Evolutionary conservation across 2,797 vertebrate species (phyloP).

Genomic region (Sebastes vulpes): DNA sequence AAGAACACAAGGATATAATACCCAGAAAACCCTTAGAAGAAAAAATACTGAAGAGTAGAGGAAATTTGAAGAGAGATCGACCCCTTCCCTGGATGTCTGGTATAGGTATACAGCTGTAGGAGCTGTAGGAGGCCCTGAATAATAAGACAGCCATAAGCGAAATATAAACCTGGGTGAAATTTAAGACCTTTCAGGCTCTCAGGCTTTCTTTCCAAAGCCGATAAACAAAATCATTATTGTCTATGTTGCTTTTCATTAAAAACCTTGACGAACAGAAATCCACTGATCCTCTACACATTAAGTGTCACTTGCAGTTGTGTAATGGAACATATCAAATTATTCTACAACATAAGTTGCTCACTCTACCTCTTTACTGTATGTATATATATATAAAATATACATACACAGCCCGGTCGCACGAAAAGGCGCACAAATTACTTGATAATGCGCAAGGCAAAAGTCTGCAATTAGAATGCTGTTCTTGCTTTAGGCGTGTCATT

Average conservation of each 20-base stretch:
- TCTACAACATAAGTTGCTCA: background rate
- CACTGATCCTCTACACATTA: background rate
- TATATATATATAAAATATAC: no score
- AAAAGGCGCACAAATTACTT: no score
- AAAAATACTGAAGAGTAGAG: background rate
- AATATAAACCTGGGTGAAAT: slow-evolving; percentile 25
- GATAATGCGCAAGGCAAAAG: no score
- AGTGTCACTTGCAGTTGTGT: background rate
- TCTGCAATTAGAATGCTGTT: no score
- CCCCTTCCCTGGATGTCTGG: background rate
- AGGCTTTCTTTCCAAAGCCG: background rate
- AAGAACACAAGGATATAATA: background rate
- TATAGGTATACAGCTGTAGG: background rate
- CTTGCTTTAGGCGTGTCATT: no score
- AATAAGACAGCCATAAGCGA: slow-evolving; percentile 9
- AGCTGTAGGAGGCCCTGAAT: background rate
- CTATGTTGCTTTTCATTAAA: background rate
- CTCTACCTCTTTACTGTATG: background rate
- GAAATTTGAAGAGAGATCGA: background rate
- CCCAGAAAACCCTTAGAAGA: background rate
- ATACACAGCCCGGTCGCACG: no score
- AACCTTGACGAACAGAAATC: background rate
- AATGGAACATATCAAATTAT: background rate
- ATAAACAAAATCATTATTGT: background rate
- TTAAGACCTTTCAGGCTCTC: background rate